These are phyloP conservation scores for Paramacrobiotus metropolitanus DNA, from an alignment of 1,140 invertebrate genomes.

Conservation along the genomic window DNA sequence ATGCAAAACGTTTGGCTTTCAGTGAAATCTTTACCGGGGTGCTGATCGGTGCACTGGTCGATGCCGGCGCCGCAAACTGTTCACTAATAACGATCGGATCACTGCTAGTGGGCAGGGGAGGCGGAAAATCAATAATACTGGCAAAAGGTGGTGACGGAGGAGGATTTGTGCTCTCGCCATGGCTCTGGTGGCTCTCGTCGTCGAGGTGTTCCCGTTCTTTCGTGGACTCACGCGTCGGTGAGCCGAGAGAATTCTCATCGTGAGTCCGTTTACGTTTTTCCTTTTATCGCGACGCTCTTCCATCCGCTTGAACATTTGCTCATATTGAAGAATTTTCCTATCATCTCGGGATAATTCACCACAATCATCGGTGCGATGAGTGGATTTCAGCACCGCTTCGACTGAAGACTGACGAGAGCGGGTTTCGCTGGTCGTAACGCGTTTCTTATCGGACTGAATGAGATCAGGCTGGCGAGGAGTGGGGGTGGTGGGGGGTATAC, in stretches of 20 bases:
- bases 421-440: not conserved
- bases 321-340: not conserved
- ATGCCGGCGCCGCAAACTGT: not conserved
- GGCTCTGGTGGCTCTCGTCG: not conserved
- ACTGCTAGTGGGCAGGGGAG: not conserved
- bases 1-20: not conserved
- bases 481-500: not conserved
- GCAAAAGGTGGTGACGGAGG: not conserved
- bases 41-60: not conserved
- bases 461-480: not conserved
- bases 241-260: not conserved
- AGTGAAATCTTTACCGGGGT: too few relatives aligned
- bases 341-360: not conserved
- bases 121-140: not conserved
- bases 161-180: not conserved
- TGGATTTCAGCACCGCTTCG: too few relatives aligned
- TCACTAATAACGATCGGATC: too few relatives aligned
- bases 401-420: too few relatives aligned
- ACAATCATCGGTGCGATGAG: too few relatives aligned
- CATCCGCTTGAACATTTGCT: slow-evolving; percentile 1
- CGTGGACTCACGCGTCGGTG: not conserved
- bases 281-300: not conserved
- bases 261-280: not conserved
- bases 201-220: too few relatives aligned
- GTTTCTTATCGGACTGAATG: not conserved